These are phyloP conservation scores for Balaenoptera acutorostrata DNA, from an alignment of 2,113 vertebrate species.

Conservation along the genomic window DNA sequence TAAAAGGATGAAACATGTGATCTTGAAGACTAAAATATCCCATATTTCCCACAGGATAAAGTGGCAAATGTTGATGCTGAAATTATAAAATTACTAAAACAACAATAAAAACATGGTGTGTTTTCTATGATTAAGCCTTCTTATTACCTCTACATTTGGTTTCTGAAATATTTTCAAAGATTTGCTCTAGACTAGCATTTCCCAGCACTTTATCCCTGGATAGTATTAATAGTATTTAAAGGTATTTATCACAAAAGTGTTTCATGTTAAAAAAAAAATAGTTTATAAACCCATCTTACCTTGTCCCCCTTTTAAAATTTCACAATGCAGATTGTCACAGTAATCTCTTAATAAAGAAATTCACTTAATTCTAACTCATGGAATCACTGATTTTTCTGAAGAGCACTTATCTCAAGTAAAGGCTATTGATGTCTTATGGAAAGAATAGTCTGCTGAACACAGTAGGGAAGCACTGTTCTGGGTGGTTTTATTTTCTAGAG, in stretches of 20 bases:
- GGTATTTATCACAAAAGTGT: neutral
- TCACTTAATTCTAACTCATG: neutral
- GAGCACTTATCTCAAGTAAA: neutral
- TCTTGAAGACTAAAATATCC: neutral
- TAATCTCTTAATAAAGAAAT: neutral
- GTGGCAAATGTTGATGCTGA: neutral
- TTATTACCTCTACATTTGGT: neutral
- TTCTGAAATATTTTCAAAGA: neutral
- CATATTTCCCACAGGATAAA: neutral
- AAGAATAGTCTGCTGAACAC: neutral
- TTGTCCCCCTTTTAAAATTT: neutral
- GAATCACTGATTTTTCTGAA: neutral
- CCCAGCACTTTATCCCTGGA: neutral
- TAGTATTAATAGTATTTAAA: neutral
- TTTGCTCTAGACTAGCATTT: neutral
- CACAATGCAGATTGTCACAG: neutral
- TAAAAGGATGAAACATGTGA: neutral
- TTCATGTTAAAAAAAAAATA: neutral
- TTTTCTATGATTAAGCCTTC: neutral
- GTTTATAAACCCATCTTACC: neutral
- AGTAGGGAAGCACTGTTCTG: neutral
- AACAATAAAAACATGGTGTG: neutral
- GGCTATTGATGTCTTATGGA: neutral
- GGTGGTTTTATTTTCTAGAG: neutral
- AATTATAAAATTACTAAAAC: neutral